Base-by-base conservation (phyloP, 37 sponge, comb jelly and placozoan genomes). In the Crambe crambe region DNA sequence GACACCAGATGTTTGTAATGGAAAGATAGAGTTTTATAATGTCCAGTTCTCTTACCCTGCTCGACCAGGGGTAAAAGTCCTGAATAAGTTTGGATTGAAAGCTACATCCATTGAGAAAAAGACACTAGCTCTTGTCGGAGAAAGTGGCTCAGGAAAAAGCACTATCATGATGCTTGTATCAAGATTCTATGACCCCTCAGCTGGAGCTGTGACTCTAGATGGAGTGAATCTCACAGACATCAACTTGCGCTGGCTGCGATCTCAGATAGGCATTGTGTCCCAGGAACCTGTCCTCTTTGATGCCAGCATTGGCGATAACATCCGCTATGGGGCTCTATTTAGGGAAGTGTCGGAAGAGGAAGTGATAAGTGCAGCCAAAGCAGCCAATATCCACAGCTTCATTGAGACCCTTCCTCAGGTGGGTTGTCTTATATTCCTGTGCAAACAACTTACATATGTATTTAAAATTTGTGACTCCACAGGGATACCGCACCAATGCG, bases 281-380 rank as follows among this genome's bases (percentile, higher is more conserved):
- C 96, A 96, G 57, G 96, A 96, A 75, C 96, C 96, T 10, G 81
- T 92, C 36, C n/a, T n/a, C n/a, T n/a, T n/a, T n/a, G n/a, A n/a
- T n/a, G n/a, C n/a, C n/a, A n/a, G n/a, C n/a, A n/a, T 96, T 75
- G 93, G 92, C 29, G 97, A 93, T n/a, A 97, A 97, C 64, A 97
- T 97, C 59, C 89, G 89, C 63, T 97, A 97, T 70, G 97, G 97
- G 26, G 97, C 88, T 47, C 83, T 81, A 65, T 84, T 75, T 68
- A 80, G 92, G 39, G 87, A 88, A 44, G 92, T 97, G 26, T 71
- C 92, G 25, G 89, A 89, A 37, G 85, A 88, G 17, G 97, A 97
- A 57, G 85, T 97, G 32, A 65, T 82, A 51, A 70, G 43, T 27
- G 95, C 95, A 58, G 97, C 97, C 74, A 93, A 71, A 29, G 42